Base-by-base conservation (phyloP, 1,140 invertebrate species). In the Leptinotarsa texana region DNA sequence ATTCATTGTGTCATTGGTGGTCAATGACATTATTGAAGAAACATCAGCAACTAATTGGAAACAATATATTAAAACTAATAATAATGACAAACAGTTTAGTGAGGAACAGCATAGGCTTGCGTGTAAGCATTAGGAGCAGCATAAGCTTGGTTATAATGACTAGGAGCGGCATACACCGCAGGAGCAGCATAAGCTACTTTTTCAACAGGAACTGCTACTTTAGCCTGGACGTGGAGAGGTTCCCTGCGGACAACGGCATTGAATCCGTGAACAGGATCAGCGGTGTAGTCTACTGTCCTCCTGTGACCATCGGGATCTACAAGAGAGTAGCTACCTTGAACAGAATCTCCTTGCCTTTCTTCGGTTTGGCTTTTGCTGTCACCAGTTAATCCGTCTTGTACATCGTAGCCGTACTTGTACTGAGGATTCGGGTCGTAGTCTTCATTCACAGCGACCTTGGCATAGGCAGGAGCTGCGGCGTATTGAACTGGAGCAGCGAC, bases 201-300 rank as follows among this genome's bases (percentile, higher is more conserved):
- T 17, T 17, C 51, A 57, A 18, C 48, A 4, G 68, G 63, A n/a
- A 33, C 78, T 2, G 82, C 82, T 15, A 75, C 77, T 74, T 79
- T 80, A 57, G 78, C 74, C 51, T 57, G 15, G 8, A 77, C 71
- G 21, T 77, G 24, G 5, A 80, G 65, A 68, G 82, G 77, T 82
- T 85, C 78, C 63, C 84, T 77, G 42, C 82, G 86, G 48, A 87
- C 86, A 24, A 86, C 83, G 22, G 86, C 86, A 81, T 87, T 87
- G 83, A 87, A 88, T 76, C 87, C 87, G 72, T 88, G 85, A 73
- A 86, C 75, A 3, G 88, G 86, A 82, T 90, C 89, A 21, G 89
- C 89, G 4, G 89, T 90, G 83, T 92, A 92, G 78, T 91, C 89
- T 1, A 92, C 91, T 24, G 88, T 89, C 89, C 88, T 75, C 91